These are phyloP conservation scores for Hoplodrina blanda DNA, from an alignment of 2,888 invertebrate species.

Conservation along the genomic window DNA sequence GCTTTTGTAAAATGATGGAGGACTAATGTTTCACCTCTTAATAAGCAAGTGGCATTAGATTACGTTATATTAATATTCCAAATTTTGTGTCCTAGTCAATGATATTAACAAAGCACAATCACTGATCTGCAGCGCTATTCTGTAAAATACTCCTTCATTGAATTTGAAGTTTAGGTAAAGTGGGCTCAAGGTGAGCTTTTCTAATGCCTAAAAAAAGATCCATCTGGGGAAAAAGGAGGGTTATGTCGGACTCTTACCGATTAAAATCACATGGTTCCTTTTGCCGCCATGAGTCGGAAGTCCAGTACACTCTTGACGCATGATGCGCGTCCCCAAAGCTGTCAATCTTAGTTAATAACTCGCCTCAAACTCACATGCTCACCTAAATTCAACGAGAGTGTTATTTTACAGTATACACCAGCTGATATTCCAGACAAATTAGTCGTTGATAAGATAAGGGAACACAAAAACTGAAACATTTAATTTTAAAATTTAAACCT, in stretches of 20 bases:
- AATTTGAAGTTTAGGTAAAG: neutral
- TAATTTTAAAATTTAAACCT: constrained; percentile 11
- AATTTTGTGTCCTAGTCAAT: neutral
- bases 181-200: neutral
- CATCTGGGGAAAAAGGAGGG: too few relatives aligned
- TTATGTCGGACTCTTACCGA: too few relatives aligned
- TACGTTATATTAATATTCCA: too few relatives aligned
- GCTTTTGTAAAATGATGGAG: too few relatives aligned
- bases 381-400: neutral
- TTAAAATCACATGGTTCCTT: too few relatives aligned
- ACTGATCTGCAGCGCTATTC: neutral
- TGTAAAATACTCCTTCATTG: neutral
- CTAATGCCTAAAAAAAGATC: too few relatives aligned
- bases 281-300: too few relatives aligned
- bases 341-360: neutral
- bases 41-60: too few relatives aligned
- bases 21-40: too few relatives aligned
- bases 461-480: neutral
- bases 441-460: neutral
- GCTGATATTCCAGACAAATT: neutral
- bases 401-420: neutral
- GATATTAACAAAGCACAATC: too few relatives aligned
- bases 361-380: neutral
- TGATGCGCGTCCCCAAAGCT: neutral
- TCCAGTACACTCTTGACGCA: too few relatives aligned